Percentiles rank a stretch among this genome's conserved stretches.
Evolutionary conservation across 2,113 vertebrate species (phyloP).

Genomic region (Cololabis saira): DNA sequence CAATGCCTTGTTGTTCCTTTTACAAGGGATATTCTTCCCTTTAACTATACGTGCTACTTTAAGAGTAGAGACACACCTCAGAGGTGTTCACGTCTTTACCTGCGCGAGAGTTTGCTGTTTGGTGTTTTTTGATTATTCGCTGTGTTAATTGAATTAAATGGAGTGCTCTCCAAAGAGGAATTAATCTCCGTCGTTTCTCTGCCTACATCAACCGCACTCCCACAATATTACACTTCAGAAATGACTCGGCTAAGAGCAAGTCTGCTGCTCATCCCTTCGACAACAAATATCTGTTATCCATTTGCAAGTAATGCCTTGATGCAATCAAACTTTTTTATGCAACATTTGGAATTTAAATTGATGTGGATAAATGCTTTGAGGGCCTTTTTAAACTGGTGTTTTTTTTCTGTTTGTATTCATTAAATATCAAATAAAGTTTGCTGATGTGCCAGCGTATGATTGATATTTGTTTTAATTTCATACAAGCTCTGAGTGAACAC

Average conservation of each 20-base stretch:
- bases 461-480: slow-evolving; percentile 83
- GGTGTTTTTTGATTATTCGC: no score
- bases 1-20: no score
- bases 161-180: no score
- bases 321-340: slow-evolving; percentile 30
- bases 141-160: no score
- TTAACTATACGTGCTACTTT: no score
- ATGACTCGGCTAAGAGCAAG: slow-evolving; percentile 37
- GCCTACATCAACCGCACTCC: no score
- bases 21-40: no score
- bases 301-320: slow-evolving; percentile 30
- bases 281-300: slow-evolving; percentile 19
- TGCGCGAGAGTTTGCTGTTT: no score
- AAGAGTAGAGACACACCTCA: no score
- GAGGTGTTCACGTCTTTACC: no score
- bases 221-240: no score
- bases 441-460: slow-evolving; percentile 62
- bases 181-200: no score
- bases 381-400: slow-evolving; percentile 41
- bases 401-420: slow-evolving; percentile 46
- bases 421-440: slow-evolving; percentile 63
- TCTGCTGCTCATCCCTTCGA: slow-evolving; percentile 2
- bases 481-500: slow-evolving; percentile 71
- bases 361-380: slow-evolving; percentile 35
- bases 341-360: slow-evolving; percentile 58